phyloP scores from a whole-genome alignment of 2,797 vertebrate species.

The Brachymystax lenok region DNA sequence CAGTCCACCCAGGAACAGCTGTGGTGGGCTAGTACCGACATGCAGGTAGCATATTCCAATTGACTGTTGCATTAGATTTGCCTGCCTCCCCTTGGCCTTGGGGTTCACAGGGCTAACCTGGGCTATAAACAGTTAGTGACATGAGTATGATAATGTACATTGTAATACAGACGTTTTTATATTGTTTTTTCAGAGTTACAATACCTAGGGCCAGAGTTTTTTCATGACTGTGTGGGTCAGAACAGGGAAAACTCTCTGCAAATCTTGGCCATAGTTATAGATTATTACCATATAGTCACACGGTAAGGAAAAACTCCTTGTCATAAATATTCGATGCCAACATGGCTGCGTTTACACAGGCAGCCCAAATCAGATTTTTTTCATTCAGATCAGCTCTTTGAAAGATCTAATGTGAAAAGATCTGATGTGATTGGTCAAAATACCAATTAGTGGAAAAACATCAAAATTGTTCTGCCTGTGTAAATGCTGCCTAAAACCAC shows the following conservation, averaged over 20 bases:
- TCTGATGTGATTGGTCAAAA: too few species aligned
- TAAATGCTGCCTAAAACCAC: too few species aligned
- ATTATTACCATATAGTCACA: too few species aligned
- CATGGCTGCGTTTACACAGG: too few species aligned
- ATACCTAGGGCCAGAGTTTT: not conserved
- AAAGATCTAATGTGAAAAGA: too few species aligned
- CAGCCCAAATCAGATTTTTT: too few species aligned
- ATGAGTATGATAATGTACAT: not conserved
- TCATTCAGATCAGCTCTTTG: too few species aligned
- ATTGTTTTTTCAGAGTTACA: not conserved
- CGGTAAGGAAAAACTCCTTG: too few species aligned
- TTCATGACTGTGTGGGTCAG: not conserved
- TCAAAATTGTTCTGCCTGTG: too few species aligned
- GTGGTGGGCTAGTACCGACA: conserved; percentile 53
- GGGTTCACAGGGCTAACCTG: not conserved
- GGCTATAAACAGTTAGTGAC: conserved; percentile 34
- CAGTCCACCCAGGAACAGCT: conserved; percentile 55
- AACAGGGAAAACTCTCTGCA: not conserved
- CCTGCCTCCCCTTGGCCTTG: conserved; percentile 44
- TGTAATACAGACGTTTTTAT: not conserved
- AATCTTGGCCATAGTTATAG: not conserved
- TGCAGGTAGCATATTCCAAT: conserved; percentile 52
- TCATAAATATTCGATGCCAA: too few species aligned
- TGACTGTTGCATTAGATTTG: conserved; percentile 62
- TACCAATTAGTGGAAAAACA: too few species aligned